Evolutionary conservation across 2,113 vertebrate species (phyloP), one percentile per base, ranked within the genome.

Genomic region (Pachycephala philippinensis): DNA sequence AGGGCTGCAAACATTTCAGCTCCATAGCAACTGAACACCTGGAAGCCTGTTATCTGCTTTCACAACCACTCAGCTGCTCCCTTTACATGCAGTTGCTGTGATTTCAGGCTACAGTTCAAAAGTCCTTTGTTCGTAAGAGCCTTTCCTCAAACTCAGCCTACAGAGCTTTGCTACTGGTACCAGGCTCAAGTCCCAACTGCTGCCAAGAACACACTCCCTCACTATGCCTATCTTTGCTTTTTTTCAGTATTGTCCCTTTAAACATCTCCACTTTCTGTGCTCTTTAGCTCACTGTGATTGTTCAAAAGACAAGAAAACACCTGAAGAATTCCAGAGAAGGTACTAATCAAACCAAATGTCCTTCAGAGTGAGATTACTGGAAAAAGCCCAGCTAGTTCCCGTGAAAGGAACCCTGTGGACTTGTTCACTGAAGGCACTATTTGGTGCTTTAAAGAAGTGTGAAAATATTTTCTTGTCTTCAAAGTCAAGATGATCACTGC

Each of bases 391-490:
- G 60, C 52, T 49, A 47, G 57, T 76, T 94, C 84, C 77, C 40
- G 31, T 28, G 70, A 96, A 69, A 81, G 65, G 82, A 94, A 91
- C 39, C 26, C 60, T 88, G 94, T 52, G 70, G 85, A 88, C 54
- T 92, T 56, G 40, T 59, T 90, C 64, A 86, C 71, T 78, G 85
- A 95, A 96, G 80, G 90, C 61, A 89, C 49, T 92, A 23, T 64
- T 78, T 68, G 68, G 76, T 89, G 86, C 83, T 93, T 90, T 75
- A 72, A 65, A 68, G 72, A 84, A 74, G 53, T 3, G 28, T 68
- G 92, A 85, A 85, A 93, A 70, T 95, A 94, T 75, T 95, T 96
- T 90, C 95, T 90, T 95, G 92, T 96, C 95, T 95, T 96, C 93
- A 87, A 96, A 89, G 83, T 81, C 92, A 97, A 88, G 95, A 68